phyloP scores from a whole-genome alignment of 1,140 invertebrate genomes.

The Drosophila littoralis region DNA sequence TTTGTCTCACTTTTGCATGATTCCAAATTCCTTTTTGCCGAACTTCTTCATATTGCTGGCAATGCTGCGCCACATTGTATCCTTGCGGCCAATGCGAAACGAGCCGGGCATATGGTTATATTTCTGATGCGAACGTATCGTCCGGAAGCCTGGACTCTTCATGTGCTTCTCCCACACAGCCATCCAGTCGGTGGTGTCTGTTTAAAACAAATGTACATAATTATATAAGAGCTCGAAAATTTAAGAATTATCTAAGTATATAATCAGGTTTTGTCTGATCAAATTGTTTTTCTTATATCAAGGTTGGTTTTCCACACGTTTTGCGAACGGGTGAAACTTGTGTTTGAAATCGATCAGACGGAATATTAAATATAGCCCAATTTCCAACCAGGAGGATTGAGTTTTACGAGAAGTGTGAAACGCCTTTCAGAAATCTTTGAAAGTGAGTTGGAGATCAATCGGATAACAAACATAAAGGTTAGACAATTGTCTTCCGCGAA shows the following conservation, averaged over 20 bases:
- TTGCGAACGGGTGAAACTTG: too few relatives aligned
- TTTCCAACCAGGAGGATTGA: too few relatives aligned
- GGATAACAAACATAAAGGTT: too few relatives aligned
- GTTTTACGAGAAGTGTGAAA: too few relatives aligned
- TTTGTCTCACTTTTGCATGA: constrained; percentile 90
- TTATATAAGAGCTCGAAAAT: background rate
- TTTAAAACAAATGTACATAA: background rate
- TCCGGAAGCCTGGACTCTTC: constrained; percentile 90
- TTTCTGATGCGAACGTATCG: constrained; percentile 95
- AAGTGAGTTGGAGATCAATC: too few relatives aligned
- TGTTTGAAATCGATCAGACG: too few relatives aligned
- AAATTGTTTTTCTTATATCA: background rate
- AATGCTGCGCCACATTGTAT: constrained; percentile 95
- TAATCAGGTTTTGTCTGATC: too few relatives aligned
- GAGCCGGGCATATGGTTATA: constrained; percentile 99
- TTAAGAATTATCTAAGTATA: too few relatives aligned
- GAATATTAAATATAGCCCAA: too few relatives aligned
- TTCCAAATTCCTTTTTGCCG: constrained; percentile 93
- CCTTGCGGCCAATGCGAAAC: constrained; percentile 98
- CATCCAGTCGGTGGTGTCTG: constrained; percentile 89
- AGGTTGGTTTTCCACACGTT: background rate
- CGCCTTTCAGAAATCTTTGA: too few relatives aligned
- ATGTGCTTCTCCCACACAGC: constrained; percentile 94
- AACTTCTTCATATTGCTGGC: constrained; percentile 90
- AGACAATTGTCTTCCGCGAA: too few relatives aligned